Evolutionary conservation across 2,797 vertebrate genomes (phyloP), one percentile per base, ranked within the genome.

Genomic region (Dicrostonyx torquatus): DNA sequence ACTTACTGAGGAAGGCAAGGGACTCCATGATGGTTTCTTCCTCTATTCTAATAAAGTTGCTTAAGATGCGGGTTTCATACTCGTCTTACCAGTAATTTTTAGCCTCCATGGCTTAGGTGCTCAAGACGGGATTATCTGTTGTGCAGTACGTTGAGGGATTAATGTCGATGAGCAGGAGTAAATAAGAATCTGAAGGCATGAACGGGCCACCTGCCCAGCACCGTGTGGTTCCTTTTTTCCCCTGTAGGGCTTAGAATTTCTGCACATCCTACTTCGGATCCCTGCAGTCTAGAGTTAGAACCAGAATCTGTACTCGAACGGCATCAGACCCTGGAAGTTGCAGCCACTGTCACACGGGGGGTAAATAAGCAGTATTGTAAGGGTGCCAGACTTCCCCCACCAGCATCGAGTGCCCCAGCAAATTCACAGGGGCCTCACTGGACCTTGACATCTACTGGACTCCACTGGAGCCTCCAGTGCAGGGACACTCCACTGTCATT

Each of bases 111-210:
- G 17, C 80, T 84, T 90, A 66, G 77, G 26, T 94, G 29, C 84
- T 89, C 87, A 90, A 79, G 70, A 43, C 66, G 58, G 76, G 34
- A 50, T 73, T 90, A 76, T 88, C 88, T 93, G 58, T 82, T 80
- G 34, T 89, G 89, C 70, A 90, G 26, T 85, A 60, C 68, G 60
- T 24, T 72, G 13, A 50, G 64, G 40, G 72, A 73, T 62, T 87
- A 79, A 55, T 88, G 75, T 93, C 83, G 34, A 1, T 88, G 14
- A 45, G 31, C 43, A 34, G 31, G 26, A 91, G 11, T 91, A 76
- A 68, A 22, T 76, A 64, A 72, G 31, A 82, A 11, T 85, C 72
- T 91, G 79, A 89, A 79, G 50, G 12, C 55, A 82, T 37, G 40
- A 1, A 7, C n/a, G 40, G 29, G 37, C 17, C 40, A 24, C 1